These are phyloP conservation scores for Acrobasis consociella DNA, from an alignment of 2,888 invertebrate species.

Conservation along the genomic window DNA sequence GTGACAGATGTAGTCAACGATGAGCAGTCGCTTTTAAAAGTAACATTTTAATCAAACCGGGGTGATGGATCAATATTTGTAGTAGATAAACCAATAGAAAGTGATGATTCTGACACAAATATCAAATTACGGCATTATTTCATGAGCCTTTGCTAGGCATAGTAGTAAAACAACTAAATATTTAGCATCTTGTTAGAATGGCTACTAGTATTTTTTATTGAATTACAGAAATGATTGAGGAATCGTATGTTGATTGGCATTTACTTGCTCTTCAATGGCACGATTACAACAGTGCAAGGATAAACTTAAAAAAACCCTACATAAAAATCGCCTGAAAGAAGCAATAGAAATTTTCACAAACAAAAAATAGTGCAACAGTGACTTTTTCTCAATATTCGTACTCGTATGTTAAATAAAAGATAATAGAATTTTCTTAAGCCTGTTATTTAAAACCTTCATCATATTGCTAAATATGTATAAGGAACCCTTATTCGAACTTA, in stretches of 20 bases:
- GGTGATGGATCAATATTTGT: too few relatives aligned
- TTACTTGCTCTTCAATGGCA: constrained; percentile 49
- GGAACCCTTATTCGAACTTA: constrained; percentile 37
- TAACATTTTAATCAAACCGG: too few relatives aligned
- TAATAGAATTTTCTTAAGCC: neutral
- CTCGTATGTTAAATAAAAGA: neutral
- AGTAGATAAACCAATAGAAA: too few relatives aligned
- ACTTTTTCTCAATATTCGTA: neutral
- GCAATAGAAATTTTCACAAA: constrained; percentile 49
- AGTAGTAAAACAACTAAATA: too few relatives aligned
- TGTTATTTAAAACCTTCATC: neutral
- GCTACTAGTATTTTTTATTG: too few relatives aligned
- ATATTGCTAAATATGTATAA: constrained; percentile 24
- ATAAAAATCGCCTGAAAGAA: constrained; percentile 48
- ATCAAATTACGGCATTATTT: too few relatives aligned
- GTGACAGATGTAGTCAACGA: too few relatives aligned
- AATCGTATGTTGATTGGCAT: constrained; percentile 68
- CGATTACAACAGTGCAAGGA: constrained; percentile 43
- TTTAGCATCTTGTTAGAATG: too few relatives aligned
- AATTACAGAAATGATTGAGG: constrained; percentile 58
- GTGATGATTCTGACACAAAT: too few relatives aligned
- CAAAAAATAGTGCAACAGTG: constrained; percentile 23
- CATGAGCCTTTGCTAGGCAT: too few relatives aligned
- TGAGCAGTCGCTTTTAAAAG: too few relatives aligned
- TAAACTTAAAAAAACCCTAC: constrained; percentile 46